Base-by-base conservation (phyloP, 30 jellyfish, hydroid and myxozoan genomes). In the Chironex yamaguchii region DNA sequence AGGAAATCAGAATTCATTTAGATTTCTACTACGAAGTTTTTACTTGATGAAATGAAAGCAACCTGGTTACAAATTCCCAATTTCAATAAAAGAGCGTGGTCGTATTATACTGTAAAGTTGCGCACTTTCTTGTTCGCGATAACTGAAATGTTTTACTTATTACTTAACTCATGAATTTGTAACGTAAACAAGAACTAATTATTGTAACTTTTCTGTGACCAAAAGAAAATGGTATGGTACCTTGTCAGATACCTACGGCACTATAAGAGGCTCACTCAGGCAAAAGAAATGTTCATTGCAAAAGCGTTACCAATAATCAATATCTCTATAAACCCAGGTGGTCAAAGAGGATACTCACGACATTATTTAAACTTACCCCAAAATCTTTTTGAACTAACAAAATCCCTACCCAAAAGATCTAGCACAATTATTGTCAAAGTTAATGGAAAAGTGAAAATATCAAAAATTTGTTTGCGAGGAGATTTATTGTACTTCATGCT, bases 311-410 rank as follows among this genome's bases (percentile, higher is more conserved):
- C 80, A 6, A 30, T 66, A 2, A 66, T 66, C 20, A 66, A 66
- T 66, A 22, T 66, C 14, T 66, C 26, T 22, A 23, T 26, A 26
- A 66, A 30, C 13, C 80, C 80, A 6, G 64, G 64, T 23, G 80
- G 80, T 4, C 80, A 66, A 66, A 66, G 80, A 66, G 80, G 66
- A 23, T 66, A 66, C 30, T 23, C 62, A 12, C 66, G 80, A 30
- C 80, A 66, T 66, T 26, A 23, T 26, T 3, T 66, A 4, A 66
- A 26, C 30, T 27, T 66, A 3, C 80, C 80, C 20, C 62, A 26
- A 23, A 30, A 66, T 66, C 66, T 66, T 66, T 30, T 23, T 2
- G 64, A 26, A 27, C 6, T 66, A 2, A 64, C 80, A 3, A 66
- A 17, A 14, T 23, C 64, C 13, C 30, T 66, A 22, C 80, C 80